Base-by-base conservation (phyloP, 2,888 invertebrate genomes). In the Mesodorylaimus sp. region DNA sequence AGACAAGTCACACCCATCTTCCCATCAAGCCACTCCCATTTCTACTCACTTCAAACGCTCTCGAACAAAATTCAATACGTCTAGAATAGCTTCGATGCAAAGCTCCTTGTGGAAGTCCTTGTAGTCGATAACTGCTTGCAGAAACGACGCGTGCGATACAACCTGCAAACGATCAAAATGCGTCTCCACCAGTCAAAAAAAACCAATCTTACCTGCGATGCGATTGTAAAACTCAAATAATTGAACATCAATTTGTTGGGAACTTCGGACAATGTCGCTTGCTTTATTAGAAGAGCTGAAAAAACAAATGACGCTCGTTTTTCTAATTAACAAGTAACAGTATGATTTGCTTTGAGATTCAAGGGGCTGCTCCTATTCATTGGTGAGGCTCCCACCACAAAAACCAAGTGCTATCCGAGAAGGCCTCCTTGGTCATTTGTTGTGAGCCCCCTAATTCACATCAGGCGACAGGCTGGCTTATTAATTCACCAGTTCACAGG, bases 201-300 rank as follows among this genome's bases (percentile, higher is more conserved):
- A 43, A 45, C 47, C 5, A 3, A 48, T 42, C 41, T 10, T 3
- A 53, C 53, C 45, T 52, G 38, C 3, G 49, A 45, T 1, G 48
- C 32, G 2, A 53, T 19, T 2, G 46, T 39, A 29, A 27, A 52
- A 36, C 27, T 51, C n/a, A 53, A 27, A 45, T 52, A 53, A 27
- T 38, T 51, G 29, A 53, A 45, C 45, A 53, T 52, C 38, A 53
- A 44, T 19, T 46, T 36, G 42, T 53, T 53, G 2, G 53, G 53
- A 10, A 48, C 53, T 37, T 53, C 53, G 2, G 53, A 53, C n/a
- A 53, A 26, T 5, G 53, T 53, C 16, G 53, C 53, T 24, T 51
- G 49, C 7, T 42, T 37, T 1, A 53, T 7, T 19, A 53, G 25
- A 1, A 52, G 27, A 13, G 37, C 52, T 52, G 44, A 19, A 52